phyloP scores from a whole-genome alignment of 2,797 vertebrate genomes.

The Tokudaia tokunoshimensis region DNA sequence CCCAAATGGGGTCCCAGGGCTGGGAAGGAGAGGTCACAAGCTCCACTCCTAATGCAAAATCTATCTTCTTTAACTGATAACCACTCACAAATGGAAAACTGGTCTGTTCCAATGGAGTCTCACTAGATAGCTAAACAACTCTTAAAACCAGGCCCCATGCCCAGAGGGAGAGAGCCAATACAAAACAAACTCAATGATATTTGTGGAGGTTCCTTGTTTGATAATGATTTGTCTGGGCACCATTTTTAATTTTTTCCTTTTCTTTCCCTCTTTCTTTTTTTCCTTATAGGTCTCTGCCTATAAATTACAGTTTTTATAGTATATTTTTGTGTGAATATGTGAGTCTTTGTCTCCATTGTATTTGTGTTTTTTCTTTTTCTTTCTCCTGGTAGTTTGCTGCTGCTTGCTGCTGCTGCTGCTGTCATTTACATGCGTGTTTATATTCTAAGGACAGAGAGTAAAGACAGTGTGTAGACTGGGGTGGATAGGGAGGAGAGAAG shows the following conservation, averaged over 20 bases:
- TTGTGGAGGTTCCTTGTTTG: neutral
- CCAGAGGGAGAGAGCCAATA: neutral
- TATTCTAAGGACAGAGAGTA: neutral
- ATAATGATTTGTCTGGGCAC: neutral
- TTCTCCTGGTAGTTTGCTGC: neutral
- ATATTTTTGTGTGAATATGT: neutral
- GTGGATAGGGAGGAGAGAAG: neutral
- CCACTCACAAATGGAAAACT: neutral
- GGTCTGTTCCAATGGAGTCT: neutral
- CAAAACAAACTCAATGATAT: neutral
- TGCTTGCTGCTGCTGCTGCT: too few species aligned
- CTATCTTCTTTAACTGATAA: neutral
- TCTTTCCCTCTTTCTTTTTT: neutral
- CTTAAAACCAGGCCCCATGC: neutral
- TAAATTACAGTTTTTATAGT: neutral
- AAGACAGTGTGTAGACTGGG: neutral
- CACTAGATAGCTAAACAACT: neutral
- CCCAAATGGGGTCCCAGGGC: neutral
- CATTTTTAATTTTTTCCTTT: neutral
- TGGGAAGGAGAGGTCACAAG: neutral
- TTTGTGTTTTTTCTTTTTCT: neutral
- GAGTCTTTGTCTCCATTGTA: neutral
- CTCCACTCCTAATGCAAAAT: neutral
- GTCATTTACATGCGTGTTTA: neutral
- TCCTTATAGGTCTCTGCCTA: neutral